A percentile compares a stretch with the other conserved stretches of the same genome.
Evolutionary conservation across 2,888 invertebrate species (phyloP).

Genomic region (Ectemnius cavifrons): DNA sequence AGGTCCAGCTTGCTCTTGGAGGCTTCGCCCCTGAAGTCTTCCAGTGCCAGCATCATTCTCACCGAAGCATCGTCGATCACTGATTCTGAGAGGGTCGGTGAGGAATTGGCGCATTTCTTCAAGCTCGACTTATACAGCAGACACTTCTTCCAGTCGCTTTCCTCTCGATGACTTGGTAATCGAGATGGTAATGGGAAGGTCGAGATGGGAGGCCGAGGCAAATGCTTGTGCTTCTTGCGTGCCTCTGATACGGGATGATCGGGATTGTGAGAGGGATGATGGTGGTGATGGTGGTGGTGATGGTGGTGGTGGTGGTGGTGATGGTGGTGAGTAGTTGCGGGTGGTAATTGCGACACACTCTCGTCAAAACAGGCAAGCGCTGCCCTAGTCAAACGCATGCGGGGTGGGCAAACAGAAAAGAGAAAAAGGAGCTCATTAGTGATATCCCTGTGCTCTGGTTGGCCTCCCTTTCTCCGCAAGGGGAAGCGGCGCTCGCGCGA

Average conservation of each 20-base stretch:
- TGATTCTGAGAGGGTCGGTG: conserved; percentile 67
- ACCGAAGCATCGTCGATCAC: conserved; percentile 75
- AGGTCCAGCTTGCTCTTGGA: conserved; percentile 79
- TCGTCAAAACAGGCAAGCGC: conserved; percentile 66
- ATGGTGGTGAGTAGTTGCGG: conserved; percentile 47
- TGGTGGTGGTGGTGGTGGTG: too few species aligned
- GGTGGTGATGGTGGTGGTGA: not conserved
- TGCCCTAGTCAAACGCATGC: conserved; percentile 69
- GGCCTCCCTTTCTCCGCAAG: too few species aligned
- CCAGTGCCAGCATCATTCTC: conserved; percentile 79
- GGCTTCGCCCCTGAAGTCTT: conserved; percentile 81
- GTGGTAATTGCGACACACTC: conserved; percentile 60
- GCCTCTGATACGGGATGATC: conserved; percentile 4
- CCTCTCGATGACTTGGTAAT: too few species aligned
- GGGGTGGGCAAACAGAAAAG: conserved; percentile 61
- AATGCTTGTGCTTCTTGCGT: not conserved
- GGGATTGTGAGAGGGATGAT: not conserved
- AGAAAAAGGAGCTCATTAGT: conserved; percentile 54
- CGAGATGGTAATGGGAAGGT: too few species aligned
- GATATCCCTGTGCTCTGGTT: not conserved
- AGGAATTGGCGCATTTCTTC: conserved; percentile 49
- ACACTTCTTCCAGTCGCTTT: too few species aligned
- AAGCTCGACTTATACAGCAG: not conserved
- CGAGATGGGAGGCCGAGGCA: not conserved
- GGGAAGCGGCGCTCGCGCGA: too few species aligned